Percentiles rank a stretch among this genome's conserved stretches.
phyloP scores from a whole-genome alignment of 2,113 vertebrate genomes.

The Seriola aureovittata region DNA sequence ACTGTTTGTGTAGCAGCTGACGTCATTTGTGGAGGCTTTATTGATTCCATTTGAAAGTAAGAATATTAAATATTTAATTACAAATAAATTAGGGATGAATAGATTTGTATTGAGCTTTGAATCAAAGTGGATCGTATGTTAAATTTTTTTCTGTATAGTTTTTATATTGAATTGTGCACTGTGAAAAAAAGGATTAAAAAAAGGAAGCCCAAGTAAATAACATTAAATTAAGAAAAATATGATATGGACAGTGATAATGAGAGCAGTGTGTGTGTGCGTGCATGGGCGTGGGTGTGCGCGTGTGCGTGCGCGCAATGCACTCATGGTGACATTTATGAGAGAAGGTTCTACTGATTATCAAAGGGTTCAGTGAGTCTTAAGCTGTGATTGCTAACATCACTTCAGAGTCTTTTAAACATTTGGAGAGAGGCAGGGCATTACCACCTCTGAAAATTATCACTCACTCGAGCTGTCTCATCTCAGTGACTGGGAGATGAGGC shows the following conservation, averaged over 20 bases:
- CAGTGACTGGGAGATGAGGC: slow-evolving; percentile 35
- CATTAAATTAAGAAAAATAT: slow-evolving; percentile 45
- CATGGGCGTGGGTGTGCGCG: slow-evolving; percentile 11
- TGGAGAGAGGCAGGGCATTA: slow-evolving; percentile 64
- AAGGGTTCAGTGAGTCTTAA: slow-evolving; percentile 66
- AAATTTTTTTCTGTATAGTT: neutral
- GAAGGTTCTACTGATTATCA: slow-evolving; percentile 71
- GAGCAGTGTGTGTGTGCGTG: slow-evolving; percentile 11
- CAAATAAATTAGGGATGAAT: too few relatives aligned
- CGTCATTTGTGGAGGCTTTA: neutral
- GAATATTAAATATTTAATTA: too few relatives aligned
- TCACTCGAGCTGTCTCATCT: slow-evolving; percentile 55
- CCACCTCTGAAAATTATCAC: slow-evolving; percentile 68
- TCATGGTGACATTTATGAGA: slow-evolving; percentile 70
- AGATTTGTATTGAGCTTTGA: neutral
- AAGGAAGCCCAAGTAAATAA: neutral
- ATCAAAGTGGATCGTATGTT: neutral
- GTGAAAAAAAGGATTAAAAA: neutral
- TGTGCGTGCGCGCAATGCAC: slow-evolving; percentile 30
- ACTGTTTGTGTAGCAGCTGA: too few relatives aligned
- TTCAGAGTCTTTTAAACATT: slow-evolving; percentile 71
- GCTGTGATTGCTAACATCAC: slow-evolving; percentile 77
- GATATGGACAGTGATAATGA: slow-evolving; percentile 65
- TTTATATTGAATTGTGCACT: neutral
- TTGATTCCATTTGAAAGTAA: too few relatives aligned